phyloP scores from a whole-genome alignment of 1,140 invertebrate species.

The Globodera rostochiensis region DNA sequence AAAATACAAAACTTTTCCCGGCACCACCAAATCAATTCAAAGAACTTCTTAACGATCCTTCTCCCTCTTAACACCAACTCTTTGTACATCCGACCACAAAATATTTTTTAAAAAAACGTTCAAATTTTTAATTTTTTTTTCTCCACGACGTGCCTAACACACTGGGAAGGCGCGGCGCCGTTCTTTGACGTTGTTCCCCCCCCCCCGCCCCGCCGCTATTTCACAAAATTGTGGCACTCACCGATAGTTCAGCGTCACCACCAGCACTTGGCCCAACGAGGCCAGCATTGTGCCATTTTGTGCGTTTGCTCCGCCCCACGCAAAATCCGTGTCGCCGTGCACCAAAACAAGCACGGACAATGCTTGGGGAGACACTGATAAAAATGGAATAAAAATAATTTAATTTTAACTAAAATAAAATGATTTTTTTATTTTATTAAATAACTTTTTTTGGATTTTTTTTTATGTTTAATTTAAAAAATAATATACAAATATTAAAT shows the following conservation, averaged over 20 bases:
- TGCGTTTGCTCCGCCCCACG: constrained; percentile 61
- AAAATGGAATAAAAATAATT: constrained; percentile 29
- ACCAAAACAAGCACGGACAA: constrained; percentile 57
- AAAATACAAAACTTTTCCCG: too few species aligned
- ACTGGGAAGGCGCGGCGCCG: too few species aligned
- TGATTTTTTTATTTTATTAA: too few species aligned
- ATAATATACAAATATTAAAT: too few species aligned
- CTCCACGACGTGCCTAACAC: too few species aligned
- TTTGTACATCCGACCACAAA: constrained; percentile 48
- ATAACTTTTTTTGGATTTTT: too few species aligned
- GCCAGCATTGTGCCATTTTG: constrained; percentile 62
- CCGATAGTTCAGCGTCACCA: constrained; percentile 65
- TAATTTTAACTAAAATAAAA: background rate
- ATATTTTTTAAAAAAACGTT: too few species aligned
- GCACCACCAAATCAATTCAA: too few species aligned
- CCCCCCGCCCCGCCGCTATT: background rate
- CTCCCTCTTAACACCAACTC: background rate
- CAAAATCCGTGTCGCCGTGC: constrained; percentile 62
- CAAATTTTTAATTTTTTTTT: too few species aligned
- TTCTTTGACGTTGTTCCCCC: too few species aligned
- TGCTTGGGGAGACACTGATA: constrained; percentile 19
- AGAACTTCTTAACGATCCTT: background rate
- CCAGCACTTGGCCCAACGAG: constrained; percentile 60
- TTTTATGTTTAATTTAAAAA: too few species aligned
- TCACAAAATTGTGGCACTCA: constrained; percentile 29